Conservation (phyloP, 2,888 invertebrate genomes). For the Pycnomerus fuliginosus region DNA sequence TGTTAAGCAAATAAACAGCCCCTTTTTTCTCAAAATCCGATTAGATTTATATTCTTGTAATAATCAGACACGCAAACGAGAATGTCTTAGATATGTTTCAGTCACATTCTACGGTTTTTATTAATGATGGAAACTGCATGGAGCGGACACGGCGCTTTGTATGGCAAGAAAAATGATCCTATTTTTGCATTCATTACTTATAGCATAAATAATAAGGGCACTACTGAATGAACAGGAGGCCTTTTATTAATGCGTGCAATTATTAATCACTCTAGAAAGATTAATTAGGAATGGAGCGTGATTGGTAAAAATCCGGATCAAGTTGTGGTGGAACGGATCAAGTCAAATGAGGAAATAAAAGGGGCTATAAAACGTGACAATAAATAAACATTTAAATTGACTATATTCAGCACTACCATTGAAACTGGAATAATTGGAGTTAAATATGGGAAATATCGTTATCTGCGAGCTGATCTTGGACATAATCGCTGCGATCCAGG, state of each 20-base stretch:
- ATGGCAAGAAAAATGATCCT: slow-evolving; percentile 26
- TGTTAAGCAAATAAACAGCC: slow-evolving; percentile 17
- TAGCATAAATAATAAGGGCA: slow-evolving; percentile 22
- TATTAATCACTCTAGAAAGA: slow-evolving; percentile 8
- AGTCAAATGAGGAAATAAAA: slow-evolving; percentile 24
- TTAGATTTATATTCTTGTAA: slow-evolving; percentile 14
- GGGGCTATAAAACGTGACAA: slow-evolving; percentile 21
- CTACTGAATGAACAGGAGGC: slow-evolving; percentile 7
- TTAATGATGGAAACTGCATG: slow-evolving; percentile 27
- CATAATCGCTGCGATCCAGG: slow-evolving; percentile 17
- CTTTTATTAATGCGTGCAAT: slow-evolving; percentile 3
- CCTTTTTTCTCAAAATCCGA: slow-evolving; percentile 10
- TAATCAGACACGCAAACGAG: slow-evolving; percentile 10
- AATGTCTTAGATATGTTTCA: slow-evolving; percentile 13
- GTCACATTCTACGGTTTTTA: slow-evolving; percentile 24
- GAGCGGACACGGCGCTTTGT: slow-evolving; percentile 22
- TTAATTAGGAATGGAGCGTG: slow-evolving; percentile 16
- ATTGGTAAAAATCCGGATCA: slow-evolving; percentile 3
- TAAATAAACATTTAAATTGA: slow-evolving; percentile 25
- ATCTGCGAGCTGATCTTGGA: slow-evolving; percentile 15
- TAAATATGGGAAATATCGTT: slow-evolving; percentile 23
- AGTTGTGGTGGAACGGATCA: slow-evolving; percentile 18
- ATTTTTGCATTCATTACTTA: slow-evolving; percentile 28
- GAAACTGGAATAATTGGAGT: slow-evolving; percentile 20
- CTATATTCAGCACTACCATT: slow-evolving; percentile 18